Base-by-base conservation (phyloP, 2,797 vertebrate genomes). In the Pantherophis alleghaniensis region DNA sequence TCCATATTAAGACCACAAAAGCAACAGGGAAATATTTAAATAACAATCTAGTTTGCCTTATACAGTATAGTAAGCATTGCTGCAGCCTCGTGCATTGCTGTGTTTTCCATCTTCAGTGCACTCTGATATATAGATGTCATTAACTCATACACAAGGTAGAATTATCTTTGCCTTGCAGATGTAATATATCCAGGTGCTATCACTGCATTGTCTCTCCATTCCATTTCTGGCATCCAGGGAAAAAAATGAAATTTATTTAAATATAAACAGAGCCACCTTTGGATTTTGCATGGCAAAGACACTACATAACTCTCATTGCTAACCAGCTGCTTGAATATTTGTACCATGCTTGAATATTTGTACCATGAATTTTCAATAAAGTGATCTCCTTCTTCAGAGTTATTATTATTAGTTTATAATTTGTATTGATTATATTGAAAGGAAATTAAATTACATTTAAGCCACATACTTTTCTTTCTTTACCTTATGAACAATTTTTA, bases 81-180 rank as follows among this genome's bases (percentile, higher is more conserved):
- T 92, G 90, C 55, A 69, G 92, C 88, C 42, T 91, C 24, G 26
- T 93, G 4, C n/a, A 2, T 20, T 92, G 90, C 94, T 3, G 32
- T 90, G 42, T 89, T 94, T 95, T 95, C 93, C 53, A 90, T 79
- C 60, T 13, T 90, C 0, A 10, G 51, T 14, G 59, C 66, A 87
- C 86, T 95, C 61, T 90, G 92, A 91, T 95, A 92, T 60, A 88
- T 90, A 90, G 61, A 94, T 96, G 92, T 93, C 88, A 95, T 93
- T 94, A 95, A 94, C 28, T 88, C 2, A 88, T 10, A 28, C 51
- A 91, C 11, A 60, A 18, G 2, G 2, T 0, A 18, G 61, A 94
- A 95, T 96, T 97, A 96, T 96, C 94, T 95, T 74, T 87, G 24
- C 26, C 95, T 96, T 95, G 59, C 74, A 96, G 94, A 92, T 90